Evolutionary conservation across 2,113 vertebrate genomes (phyloP).

Genomic region (Clarias gariepinus): DNA sequence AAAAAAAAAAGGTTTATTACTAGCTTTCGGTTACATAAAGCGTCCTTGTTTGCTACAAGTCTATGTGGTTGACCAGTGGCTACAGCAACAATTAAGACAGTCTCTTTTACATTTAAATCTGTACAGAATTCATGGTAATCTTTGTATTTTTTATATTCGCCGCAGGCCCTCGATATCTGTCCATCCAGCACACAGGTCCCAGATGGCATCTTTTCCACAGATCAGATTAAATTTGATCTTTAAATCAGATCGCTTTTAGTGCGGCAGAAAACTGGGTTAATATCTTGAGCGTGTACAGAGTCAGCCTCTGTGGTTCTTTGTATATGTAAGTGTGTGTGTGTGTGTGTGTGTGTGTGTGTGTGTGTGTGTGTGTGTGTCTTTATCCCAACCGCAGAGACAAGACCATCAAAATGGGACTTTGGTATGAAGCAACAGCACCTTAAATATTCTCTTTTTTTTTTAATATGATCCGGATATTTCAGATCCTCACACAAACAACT

Average conservation of each 20-base stretch:
- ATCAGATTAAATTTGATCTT: background rate
- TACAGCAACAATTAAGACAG: background rate
- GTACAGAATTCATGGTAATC: background rate
- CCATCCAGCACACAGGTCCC: background rate
- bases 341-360: background rate
- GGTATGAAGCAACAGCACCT: background rate
- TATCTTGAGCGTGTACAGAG: background rate
- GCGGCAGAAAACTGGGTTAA: background rate
- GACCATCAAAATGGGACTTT: constrained; percentile 20
- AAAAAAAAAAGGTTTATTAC: background rate
- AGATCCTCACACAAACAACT: background rate
- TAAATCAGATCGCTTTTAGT: background rate
- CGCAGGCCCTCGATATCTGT: background rate
- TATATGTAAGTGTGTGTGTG: background rate
- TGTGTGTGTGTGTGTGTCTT: too few relatives aligned
- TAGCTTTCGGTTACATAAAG: background rate
- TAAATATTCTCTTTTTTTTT: background rate
- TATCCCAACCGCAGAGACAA: background rate
- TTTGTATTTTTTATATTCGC: background rate
- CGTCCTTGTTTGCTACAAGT: background rate
- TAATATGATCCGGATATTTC: too few relatives aligned
- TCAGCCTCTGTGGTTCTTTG: background rate
- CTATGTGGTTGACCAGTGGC: background rate
- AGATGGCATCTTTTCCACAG: too few relatives aligned
- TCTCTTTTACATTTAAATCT: too few relatives aligned